Evolutionary conservation across 2,888 invertebrate genomes (phyloP).

Genomic region (Merodon equestris): DNA sequence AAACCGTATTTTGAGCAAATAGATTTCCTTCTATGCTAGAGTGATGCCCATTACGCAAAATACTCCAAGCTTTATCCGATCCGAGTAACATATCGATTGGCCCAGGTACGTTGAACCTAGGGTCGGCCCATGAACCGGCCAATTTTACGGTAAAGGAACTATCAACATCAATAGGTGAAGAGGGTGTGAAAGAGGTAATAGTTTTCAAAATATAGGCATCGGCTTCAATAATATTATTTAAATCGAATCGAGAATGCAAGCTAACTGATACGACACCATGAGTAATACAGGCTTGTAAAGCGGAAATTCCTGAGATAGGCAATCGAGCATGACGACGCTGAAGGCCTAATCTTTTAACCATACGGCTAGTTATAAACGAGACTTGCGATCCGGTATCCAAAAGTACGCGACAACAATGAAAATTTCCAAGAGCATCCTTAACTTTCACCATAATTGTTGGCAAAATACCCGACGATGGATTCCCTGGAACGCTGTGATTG

Average conservation of each 20-base stretch:
- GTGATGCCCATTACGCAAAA: conserved; percentile 9
- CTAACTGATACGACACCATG: conserved; percentile 7
- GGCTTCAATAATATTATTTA: background rate
- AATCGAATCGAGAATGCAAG: conserved; percentile 4
- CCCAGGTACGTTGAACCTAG: background rate
- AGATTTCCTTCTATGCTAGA: conserved; percentile 1
- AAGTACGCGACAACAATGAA: conserved; percentile 8
- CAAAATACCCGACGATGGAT: conserved; percentile 4
- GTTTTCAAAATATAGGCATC: conserved; percentile 8
- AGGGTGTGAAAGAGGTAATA: too few species aligned
- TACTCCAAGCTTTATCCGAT: conserved; percentile 14
- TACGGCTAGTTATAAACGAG: conserved; percentile 12
- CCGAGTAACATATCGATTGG: conserved; percentile 4
- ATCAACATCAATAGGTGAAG: too few species aligned
- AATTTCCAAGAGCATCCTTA: conserved; percentile 1
- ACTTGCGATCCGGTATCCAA: conserved; percentile 21
- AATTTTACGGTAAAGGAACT: background rate
- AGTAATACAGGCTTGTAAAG: conserved; percentile 11
- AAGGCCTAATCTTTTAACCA: conserved; percentile 13
- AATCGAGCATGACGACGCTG: conserved; percentile 3
- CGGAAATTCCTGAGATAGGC: background rate
- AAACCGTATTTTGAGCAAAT: conserved; percentile 12
- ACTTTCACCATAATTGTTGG: conserved; percentile 14
- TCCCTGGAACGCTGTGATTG: too few species aligned
- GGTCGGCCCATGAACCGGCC: background rate